Conservation (phyloP, 2,888 invertebrate species). For the Drosophila greeni region DNA sequence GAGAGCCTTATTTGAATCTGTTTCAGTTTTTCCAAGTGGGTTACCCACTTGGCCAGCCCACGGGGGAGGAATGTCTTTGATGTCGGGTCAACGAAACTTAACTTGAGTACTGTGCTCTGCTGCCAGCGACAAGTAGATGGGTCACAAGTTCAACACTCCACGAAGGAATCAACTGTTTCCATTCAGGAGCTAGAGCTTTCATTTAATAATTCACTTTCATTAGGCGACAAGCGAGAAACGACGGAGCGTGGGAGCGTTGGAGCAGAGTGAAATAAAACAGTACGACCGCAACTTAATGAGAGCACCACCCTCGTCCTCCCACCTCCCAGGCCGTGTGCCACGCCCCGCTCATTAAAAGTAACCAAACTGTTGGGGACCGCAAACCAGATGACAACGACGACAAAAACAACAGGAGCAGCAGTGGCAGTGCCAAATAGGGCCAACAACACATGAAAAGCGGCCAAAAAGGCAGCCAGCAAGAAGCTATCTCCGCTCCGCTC, state of each 20-base stretch:
- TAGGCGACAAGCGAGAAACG: slow-evolving; percentile 12
- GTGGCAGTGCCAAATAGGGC: slow-evolving; percentile 44
- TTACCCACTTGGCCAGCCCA: slow-evolving; percentile 20
- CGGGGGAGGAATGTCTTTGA: slow-evolving; percentile 20
- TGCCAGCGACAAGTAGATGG: slow-evolving; percentile 23
- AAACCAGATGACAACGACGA: slow-evolving; percentile 49
- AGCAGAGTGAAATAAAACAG: slow-evolving; percentile 55
- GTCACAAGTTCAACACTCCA: slow-evolving; percentile 32
- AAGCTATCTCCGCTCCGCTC: slow-evolving; percentile 26
- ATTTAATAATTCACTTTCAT: slow-evolving; percentile 48
- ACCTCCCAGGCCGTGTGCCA: slow-evolving; percentile 23
- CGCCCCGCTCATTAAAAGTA: slow-evolving; percentile 73
- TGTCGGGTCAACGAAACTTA: slow-evolving; percentile 27
- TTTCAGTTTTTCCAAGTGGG: slow-evolving; percentile 23
- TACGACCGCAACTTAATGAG: slow-evolving; percentile 69
- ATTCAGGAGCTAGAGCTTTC: slow-evolving; percentile 34
- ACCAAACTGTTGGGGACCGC: slow-evolving; percentile 64
- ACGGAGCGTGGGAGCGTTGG: not conserved
- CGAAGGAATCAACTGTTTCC: slow-evolving; percentile 23
- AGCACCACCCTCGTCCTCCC: slow-evolving; percentile 40
- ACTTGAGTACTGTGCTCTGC: slow-evolving; percentile 1
- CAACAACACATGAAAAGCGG: slow-evolving; percentile 69
- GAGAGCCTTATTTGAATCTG: slow-evolving; percentile 19
- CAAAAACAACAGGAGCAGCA: slow-evolving; percentile 1
- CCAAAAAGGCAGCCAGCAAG: slow-evolving; percentile 59